These are phyloP conservation scores for Lagenorhynchus albirostris DNA, from an alignment of 2,113 vertebrate species.

Conservation along the genomic window DNA sequence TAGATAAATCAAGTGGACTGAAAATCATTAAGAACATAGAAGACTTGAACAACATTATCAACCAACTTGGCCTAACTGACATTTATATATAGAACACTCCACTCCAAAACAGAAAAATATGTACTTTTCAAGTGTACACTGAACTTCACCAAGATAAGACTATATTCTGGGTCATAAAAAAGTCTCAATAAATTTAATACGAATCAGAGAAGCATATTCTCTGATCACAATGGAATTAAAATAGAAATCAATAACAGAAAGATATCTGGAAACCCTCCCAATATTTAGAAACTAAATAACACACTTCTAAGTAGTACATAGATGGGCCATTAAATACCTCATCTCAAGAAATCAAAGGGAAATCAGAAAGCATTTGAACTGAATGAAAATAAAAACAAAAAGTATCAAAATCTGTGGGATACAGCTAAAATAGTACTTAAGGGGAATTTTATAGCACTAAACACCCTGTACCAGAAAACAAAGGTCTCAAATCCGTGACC, in stretches of 20 bases:
- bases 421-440: neutral
- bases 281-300: neutral
- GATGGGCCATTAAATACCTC: neutral
- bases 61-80: neutral
- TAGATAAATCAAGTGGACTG: neutral
- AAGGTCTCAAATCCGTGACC: neutral
- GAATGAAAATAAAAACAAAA: slow-evolving; percentile 21
- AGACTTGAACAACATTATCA: neutral
- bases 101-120: neutral
- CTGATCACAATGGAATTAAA: neutral
- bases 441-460: neutral
- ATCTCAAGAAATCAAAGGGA: slow-evolving; percentile 20
- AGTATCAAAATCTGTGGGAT: neutral
- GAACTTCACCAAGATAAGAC: neutral
- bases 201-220: neutral
- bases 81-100: neutral
- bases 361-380: neutral
- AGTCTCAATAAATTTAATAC: neutral
- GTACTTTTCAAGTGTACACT: neutral
- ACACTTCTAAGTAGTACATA: neutral
- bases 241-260: neutral
- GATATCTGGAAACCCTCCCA: neutral
- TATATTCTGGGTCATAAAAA: neutral
- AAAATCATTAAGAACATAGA: neutral
- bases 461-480: neutral